Conservation (phyloP, 2,888 invertebrate species). For the Trichopoda pennipes region DNA sequence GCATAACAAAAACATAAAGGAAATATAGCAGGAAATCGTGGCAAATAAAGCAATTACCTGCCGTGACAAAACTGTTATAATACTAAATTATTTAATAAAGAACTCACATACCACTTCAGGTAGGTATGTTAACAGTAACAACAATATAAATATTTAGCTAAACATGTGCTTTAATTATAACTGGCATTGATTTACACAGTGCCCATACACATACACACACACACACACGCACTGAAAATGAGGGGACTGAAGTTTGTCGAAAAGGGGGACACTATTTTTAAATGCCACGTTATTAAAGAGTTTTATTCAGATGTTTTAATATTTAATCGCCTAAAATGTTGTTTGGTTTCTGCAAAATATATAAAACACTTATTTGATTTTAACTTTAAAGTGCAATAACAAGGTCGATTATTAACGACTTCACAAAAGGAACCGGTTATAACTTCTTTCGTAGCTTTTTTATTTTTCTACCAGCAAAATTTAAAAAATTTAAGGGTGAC, state of each 20-base stretch:
- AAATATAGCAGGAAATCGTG: constrained; percentile 63
- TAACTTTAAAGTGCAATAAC: not conserved
- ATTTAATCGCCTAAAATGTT: too few relatives aligned
- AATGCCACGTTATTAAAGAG: not conserved
- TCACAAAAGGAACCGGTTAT: too few relatives aligned
- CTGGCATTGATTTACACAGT: constrained; percentile 43
- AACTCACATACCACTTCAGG: not conserved
- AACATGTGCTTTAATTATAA: constrained; percentile 37
- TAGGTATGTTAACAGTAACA: not conserved
- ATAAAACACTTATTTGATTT: not conserved
- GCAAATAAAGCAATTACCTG: constrained; percentile 66
- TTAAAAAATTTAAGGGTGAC: too few relatives aligned
- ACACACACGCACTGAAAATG: not conserved
- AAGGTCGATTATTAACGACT: not conserved
- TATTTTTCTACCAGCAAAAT: too few relatives aligned
- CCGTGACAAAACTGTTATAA: constrained; percentile 59
- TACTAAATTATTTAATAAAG: constrained; percentile 57
- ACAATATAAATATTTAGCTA: constrained; percentile 14
- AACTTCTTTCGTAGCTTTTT: too few relatives aligned
- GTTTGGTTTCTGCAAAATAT: not conserved
- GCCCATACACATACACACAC: not conserved
- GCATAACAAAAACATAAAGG: constrained; percentile 38
- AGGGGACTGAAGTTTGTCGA: constrained; percentile 3
- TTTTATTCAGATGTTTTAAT: too few relatives aligned
- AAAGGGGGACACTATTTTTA: constrained; percentile 7